Evolutionary conservation across 2,888 invertebrate species (phyloP).

Genomic region (Palloptera scutellata): DNA sequence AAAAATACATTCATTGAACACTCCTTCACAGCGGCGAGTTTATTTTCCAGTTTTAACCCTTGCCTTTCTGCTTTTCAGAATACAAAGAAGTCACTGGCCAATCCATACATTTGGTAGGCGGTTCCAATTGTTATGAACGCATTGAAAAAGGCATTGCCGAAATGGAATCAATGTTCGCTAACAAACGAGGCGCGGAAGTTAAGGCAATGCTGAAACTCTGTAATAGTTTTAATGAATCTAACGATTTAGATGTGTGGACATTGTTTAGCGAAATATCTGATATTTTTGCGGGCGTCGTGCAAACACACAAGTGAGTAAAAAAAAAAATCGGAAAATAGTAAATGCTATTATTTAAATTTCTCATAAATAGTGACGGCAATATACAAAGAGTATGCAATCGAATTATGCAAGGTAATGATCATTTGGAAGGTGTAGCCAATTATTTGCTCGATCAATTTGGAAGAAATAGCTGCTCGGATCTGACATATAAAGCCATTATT

Average conservation of each 20-base stretch:
- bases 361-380: constrained; percentile 44
- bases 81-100: constrained; percentile 61
- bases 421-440: constrained; percentile 49
- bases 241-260: constrained; percentile 56
- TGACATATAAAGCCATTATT: constrained; percentile 51
- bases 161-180: constrained; percentile 53
- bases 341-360: not conserved
- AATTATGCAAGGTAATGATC: constrained; percentile 51
- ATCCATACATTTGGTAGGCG: constrained; percentile 56
- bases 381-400: constrained; percentile 51
- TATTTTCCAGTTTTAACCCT: no score
- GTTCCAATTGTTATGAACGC: constrained; percentile 54
- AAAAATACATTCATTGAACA: no score
- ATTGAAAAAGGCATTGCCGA: constrained; percentile 56
- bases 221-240: constrained; percentile 53
- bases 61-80: constrained; percentile 43
- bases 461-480: constrained; percentile 45
- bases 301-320: constrained; percentile 53
- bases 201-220: constrained; percentile 56
- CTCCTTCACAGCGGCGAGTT: no score
- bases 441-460: constrained; percentile 45
- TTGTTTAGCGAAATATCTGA: constrained; percentile 59
- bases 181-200: constrained; percentile 50
- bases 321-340: not conserved
- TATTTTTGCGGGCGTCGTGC: constrained; percentile 57